Evolutionary conservation across 2,888 invertebrate species (phyloP).

Genomic region (Andrena fulva): DNA sequence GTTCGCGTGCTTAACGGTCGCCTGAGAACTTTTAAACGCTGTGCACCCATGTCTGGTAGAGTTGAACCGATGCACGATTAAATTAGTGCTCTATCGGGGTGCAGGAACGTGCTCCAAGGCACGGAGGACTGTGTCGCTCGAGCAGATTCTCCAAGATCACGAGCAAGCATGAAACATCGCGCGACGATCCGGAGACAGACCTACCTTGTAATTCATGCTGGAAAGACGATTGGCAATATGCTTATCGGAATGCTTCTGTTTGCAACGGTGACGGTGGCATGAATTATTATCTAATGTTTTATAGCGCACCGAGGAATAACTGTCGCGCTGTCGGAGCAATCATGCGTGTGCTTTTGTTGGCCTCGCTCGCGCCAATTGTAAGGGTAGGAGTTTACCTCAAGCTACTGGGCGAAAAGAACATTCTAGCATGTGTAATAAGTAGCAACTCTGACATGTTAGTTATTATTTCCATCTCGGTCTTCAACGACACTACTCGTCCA

Average conservation of each 20-base stretch:
- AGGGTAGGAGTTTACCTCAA: neutral
- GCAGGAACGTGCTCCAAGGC: too few species aligned
- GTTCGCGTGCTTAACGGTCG: too few species aligned
- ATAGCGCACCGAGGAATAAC: neutral
- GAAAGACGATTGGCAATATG: slow-evolving; percentile 39
- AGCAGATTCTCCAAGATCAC: neutral
- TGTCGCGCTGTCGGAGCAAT: neutral
- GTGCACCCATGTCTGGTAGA: too few species aligned
- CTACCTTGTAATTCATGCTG: slow-evolving; percentile 47
- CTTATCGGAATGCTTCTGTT: neutral
- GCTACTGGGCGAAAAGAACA: neutral
- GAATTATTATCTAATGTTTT: neutral
- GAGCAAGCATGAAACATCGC: neutral
- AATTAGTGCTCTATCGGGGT: too few species aligned
- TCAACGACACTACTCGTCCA: neutral
- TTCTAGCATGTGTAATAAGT: neutral
- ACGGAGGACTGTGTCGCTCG: neutral
- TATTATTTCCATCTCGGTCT: slow-evolving; percentile 1
- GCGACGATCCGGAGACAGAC: slow-evolving; percentile 32
- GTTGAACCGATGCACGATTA: too few species aligned
- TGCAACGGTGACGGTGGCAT: neutral
- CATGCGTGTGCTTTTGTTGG: neutral
- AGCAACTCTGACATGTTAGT: neutral
- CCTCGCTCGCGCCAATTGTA: neutral
- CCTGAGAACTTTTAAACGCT: too few species aligned